Evolutionary conservation across 2,888 invertebrate species (phyloP).

Genomic region (Pristionchus fissidentatus): DNA sequence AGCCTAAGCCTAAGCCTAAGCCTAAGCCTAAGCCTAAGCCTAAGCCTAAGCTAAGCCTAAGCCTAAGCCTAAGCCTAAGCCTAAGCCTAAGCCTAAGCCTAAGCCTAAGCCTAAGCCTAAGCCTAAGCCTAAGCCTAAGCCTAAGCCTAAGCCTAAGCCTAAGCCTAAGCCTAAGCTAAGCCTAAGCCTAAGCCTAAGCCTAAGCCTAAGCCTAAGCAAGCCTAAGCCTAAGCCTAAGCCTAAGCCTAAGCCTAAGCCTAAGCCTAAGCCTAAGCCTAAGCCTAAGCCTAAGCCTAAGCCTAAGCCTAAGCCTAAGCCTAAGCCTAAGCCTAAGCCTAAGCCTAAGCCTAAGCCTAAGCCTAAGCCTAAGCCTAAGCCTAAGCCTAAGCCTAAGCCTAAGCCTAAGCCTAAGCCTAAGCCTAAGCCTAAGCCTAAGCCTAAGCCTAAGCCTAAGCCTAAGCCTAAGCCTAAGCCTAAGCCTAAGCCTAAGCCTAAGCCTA

Average conservation of each 20-base stretch:
- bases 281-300: constrained; percentile 8
- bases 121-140: constrained; percentile 50
- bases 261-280: constrained; percentile 21
- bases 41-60: constrained; percentile 36
- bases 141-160: constrained; percentile 53
- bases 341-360: constrained; percentile 31
- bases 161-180: constrained; percentile 51
- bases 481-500: no score
- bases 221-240: constrained; percentile 14
- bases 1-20: constrained; percentile 25
- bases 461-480: no score
- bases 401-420: constrained; percentile 37
- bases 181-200: constrained; percentile 43
- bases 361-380: no score
- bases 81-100: constrained; percentile 36
- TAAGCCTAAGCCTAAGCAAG: constrained; percentile 16
- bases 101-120: constrained; percentile 50
- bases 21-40: background rate
- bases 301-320: constrained; percentile 39
- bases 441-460: no score
- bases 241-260: constrained; percentile 13
- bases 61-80: constrained; percentile 47
- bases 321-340: background rate
- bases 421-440: constrained; percentile 44
- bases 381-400: no score